Evolutionary conservation across 2,797 vertebrate species (phyloP).

Genomic region (Myotis vivesi): DNA sequence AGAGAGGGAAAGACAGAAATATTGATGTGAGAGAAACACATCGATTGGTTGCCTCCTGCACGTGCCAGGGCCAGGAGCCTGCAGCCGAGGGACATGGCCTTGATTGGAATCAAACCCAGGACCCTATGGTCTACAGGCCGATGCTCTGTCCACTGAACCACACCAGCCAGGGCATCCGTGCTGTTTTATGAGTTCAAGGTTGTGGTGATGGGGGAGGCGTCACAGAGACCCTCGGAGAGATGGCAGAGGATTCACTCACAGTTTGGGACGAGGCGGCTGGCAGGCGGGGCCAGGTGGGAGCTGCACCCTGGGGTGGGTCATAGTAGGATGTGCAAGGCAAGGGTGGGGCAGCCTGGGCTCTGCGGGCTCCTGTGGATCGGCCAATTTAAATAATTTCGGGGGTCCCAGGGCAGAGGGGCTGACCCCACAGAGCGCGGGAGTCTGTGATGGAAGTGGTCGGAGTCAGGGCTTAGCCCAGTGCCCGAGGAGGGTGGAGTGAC

Average conservation of each 20-base stretch:
- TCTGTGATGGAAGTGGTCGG: neutral
- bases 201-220: neutral
- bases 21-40: too few relatives aligned
- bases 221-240: rapidly evolving
- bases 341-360: rapidly evolving
- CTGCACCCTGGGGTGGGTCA: neutral
- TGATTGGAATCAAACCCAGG: too few relatives aligned
- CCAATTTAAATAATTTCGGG: rapidly evolving
- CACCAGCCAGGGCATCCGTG: too few relatives aligned
- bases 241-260: neutral
- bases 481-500: neutral
- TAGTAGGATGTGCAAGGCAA: neutral
- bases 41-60: too few relatives aligned
- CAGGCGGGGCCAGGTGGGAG: rapidly evolving
- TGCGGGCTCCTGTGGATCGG: too few relatives aligned
- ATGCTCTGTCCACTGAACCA: too few relatives aligned
- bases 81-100: too few relatives aligned
- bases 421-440: neutral
- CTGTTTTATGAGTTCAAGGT: neutral
- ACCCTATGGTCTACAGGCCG: too few relatives aligned
- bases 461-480: neutral
- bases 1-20: too few relatives aligned
- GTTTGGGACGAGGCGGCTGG: neutral
- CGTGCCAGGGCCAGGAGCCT: too few relatives aligned
- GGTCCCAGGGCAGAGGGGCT: neutral